phyloP scores from a whole-genome alignment of 1,140 invertebrate species.

The Yoshiicerus persimilis region DNA sequence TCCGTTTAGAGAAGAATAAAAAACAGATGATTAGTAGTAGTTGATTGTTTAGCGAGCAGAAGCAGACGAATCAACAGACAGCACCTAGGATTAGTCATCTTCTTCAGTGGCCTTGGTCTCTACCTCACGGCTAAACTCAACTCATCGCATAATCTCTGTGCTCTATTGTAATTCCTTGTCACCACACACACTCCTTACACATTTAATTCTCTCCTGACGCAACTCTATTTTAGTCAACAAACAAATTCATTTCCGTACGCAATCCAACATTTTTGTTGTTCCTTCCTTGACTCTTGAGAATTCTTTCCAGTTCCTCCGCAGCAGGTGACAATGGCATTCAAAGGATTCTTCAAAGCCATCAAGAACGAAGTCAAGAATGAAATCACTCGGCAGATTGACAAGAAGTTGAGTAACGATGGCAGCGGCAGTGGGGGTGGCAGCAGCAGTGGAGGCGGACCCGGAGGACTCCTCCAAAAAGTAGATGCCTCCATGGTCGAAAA shows the following conservation, averaged over 20 bases:
- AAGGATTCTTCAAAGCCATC: constrained; percentile 47
- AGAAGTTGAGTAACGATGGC: not conserved
- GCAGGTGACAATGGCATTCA: constrained; percentile 38
- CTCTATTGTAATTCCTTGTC: no score
- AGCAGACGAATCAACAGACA: not conserved
- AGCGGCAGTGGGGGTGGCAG: not conserved
- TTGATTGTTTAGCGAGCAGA: not conserved
- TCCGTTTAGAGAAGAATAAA: not conserved
- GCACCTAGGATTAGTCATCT: not conserved
- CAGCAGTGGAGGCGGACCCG: not conserved
- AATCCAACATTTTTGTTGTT: no score
- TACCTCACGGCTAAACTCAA: no score
- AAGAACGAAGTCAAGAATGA: constrained; percentile 46
- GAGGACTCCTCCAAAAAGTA: not conserved
- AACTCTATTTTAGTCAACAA: no score
- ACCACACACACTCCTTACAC: no score
- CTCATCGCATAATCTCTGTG: no score
- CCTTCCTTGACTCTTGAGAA: not conserved
- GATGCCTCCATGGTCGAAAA: constrained; percentile 30
- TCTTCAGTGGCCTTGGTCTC: not conserved
- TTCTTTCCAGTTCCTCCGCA: not conserved
- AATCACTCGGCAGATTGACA: constrained; percentile 31
- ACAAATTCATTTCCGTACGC: not conserved
- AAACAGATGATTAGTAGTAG: not conserved
- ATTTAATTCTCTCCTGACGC: no score